Evolutionary conservation across 2,888 invertebrate genomes (phyloP).

Genomic region (Phymatocera aterrima): DNA sequence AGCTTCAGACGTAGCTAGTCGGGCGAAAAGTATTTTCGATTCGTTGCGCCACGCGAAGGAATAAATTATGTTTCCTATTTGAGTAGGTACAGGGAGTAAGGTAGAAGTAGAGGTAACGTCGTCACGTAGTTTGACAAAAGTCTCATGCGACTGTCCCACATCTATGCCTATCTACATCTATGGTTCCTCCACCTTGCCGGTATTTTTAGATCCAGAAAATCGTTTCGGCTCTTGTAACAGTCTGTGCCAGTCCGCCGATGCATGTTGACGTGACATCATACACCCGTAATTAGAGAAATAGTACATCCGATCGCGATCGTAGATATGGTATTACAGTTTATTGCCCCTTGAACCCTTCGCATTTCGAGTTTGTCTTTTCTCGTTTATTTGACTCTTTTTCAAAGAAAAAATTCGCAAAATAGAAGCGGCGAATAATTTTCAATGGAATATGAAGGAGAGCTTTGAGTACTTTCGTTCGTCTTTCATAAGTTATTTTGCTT

Average conservation of each 20-base stretch:
- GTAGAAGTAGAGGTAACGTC: not conserved
- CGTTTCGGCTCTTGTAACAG: not conserved
- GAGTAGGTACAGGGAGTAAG: not conserved
- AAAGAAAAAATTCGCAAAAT: not conserved
- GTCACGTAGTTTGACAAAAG: conserved; percentile 27
- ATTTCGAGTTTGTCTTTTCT: conserved; percentile 4
- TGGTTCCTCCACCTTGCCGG: not conserved
- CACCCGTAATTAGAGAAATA: conserved; percentile 29
- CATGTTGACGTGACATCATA: conserved; percentile 35
- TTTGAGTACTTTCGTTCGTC: no score
- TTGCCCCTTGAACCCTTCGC: not conserved
- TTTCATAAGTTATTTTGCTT: no score
- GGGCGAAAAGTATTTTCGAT: conserved; percentile 41
- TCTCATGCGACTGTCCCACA: conserved; percentile 3
- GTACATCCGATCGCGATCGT: conserved; percentile 26
- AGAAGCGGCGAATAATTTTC: no score
- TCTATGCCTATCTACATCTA: not conserved
- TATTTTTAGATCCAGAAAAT: conserved; percentile 31
- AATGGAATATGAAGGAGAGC: no score
- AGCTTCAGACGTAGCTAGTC: conserved; percentile 24
- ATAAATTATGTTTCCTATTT: conserved; percentile 34
- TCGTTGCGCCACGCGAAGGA: conserved; percentile 35
- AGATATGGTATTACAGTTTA: not conserved
- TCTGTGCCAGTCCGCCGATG: conserved; percentile 31
- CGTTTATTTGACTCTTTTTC: no score